These are phyloP conservation scores for Acleris laterana DNA, from an alignment of 2,888 invertebrate genomes.

Conservation along the genomic window DNA sequence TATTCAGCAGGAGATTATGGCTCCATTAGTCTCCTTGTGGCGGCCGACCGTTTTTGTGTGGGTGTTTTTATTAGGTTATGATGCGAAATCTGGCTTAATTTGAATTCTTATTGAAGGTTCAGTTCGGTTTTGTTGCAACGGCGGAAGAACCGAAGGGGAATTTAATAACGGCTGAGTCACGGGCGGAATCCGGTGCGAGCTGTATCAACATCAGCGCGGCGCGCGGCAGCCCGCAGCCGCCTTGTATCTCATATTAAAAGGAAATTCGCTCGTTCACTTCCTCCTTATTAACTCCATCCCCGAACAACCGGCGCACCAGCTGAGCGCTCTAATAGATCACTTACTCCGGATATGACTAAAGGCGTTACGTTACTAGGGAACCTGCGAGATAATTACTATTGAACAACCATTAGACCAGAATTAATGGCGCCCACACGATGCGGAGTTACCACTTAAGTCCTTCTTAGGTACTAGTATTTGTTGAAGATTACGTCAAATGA, in stretches of 20 bases:
- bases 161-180: constrained; percentile 49
- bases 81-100: constrained; percentile 36
- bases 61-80: constrained; percentile 35
- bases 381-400: too few species aligned
- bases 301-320: background rate
- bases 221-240: constrained; percentile 44
- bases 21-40: constrained; percentile 52
- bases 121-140: constrained; percentile 39
- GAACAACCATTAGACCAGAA: too few species aligned
- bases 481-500: too few species aligned
- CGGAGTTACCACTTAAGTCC: too few species aligned
- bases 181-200: constrained; percentile 43
- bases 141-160: constrained; percentile 45
- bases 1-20: constrained; percentile 53
- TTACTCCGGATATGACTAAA: too few species aligned
- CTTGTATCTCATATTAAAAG: constrained; percentile 29
- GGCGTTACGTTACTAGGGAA: too few species aligned
- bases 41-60: constrained; percentile 42
- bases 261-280: constrained; percentile 22
- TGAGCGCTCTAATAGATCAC: too few species aligned
- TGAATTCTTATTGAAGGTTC: constrained; percentile 45
- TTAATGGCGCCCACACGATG: too few species aligned
- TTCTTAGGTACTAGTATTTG: too few species aligned
- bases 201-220: constrained; percentile 50
- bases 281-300: constrained; percentile 5